phyloP scores from a whole-genome alignment of 1,140 invertebrate genomes.

The Eriocheir sinensis region DNA sequence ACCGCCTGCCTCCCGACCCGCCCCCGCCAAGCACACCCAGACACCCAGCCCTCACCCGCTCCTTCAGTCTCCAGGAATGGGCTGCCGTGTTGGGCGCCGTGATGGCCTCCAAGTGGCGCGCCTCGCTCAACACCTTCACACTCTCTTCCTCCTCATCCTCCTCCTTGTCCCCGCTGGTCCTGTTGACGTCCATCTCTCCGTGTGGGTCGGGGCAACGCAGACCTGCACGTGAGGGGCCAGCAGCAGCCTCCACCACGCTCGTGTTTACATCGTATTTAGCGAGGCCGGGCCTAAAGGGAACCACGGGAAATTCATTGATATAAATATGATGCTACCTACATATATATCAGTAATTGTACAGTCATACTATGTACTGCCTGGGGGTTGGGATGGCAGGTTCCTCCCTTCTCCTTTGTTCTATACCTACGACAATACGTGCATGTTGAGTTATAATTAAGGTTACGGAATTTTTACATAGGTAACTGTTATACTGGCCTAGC shows the following conservation, averaged over 20 bases:
- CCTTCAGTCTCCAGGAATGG: constrained; percentile 73
- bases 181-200: constrained; percentile 38
- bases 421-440: background rate
- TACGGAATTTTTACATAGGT: background rate
- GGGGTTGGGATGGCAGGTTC: too few relatives aligned
- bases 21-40: too few relatives aligned
- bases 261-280: constrained; percentile 58
- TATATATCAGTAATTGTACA: too few relatives aligned
- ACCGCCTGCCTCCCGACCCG: too few relatives aligned
- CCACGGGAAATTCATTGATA: background rate
- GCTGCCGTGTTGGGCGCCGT: constrained; percentile 66
- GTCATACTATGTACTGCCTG: too few relatives aligned
- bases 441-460: background rate
- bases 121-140: constrained; percentile 50
- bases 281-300: background rate
- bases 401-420: too few relatives aligned
- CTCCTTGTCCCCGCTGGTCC: background rate
- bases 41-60: constrained; percentile 41
- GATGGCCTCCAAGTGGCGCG: constrained; percentile 64
- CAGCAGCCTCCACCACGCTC: constrained; percentile 17
- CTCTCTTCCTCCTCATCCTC: constrained; percentile 66
- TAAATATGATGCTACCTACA: background rate
- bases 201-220: background rate
- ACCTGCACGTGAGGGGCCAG: background rate
- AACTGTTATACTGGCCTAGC: background rate